These are phyloP conservation scores for Alloplasta piceator DNA, from an alignment of 2,888 invertebrate species.

Conservation along the genomic window DNA sequence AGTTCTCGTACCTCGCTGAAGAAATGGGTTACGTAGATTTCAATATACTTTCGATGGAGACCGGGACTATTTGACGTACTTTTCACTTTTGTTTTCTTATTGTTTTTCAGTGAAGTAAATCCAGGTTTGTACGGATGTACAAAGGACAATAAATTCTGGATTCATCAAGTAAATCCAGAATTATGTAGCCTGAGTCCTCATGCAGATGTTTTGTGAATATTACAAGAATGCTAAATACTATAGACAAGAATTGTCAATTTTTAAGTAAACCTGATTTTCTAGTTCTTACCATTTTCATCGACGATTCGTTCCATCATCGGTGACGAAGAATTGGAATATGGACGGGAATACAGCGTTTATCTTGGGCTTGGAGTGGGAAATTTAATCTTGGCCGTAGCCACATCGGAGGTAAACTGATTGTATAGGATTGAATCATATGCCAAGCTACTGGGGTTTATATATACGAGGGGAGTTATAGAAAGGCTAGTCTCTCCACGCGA, in stretches of 20 bases:
- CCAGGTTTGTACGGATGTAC: not conserved
- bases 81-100: not conserved
- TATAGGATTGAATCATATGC: conserved; percentile 36
- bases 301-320: conserved; percentile 1
- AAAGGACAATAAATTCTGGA: too few species aligned
- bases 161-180: too few species aligned
- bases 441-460: not conserved
- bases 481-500: conserved; percentile 32
- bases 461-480: conserved; percentile 34
- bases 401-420: conserved; percentile 50
- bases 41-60: too few species aligned
- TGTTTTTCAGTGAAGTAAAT: too few species aligned
- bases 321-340: not conserved
- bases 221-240: too few species aligned
- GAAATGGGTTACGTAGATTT: too few species aligned
- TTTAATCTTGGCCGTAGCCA: not conserved
- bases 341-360: conserved; percentile 11
- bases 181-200: too few species aligned
- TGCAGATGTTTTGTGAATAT: too few species aligned
- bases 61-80: too few species aligned
- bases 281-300: not conserved
- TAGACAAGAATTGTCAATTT: too few species aligned
- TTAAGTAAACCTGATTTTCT: not conserved
- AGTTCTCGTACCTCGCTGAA: too few species aligned
- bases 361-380: not conserved